A percentile compares a stretch with the other conserved stretches of the same genome.
These are phyloP conservation scores for Trichoplax adhaerens DNA, from an alignment of 37 sponge, comb jelly and placozoan genomes.

Conservation along the genomic window DNA sequence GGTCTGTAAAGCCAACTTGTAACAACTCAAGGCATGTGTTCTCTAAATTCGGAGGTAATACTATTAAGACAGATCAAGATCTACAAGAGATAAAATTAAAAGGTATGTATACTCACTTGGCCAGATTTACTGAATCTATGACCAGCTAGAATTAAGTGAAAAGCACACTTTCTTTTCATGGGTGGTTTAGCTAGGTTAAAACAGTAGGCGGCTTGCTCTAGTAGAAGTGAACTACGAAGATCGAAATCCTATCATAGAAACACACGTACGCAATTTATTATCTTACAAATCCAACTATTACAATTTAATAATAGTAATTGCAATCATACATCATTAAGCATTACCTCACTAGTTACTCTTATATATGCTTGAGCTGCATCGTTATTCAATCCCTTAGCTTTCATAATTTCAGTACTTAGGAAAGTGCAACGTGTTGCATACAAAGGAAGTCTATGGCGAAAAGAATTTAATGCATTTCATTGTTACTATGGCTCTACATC, in stretches of 20 bases:
- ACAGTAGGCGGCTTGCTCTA: constrained; percentile 84
- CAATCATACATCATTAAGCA: not conserved
- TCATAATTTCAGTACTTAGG: constrained; percentile 44
- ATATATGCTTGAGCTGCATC: constrained; percentile 34
- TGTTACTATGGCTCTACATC: not conserved
- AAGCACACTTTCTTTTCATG: constrained; percentile 63
- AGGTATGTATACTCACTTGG: constrained; percentile 25
- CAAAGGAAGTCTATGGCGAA: constrained; percentile 26
- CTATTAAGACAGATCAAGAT: not conserved
- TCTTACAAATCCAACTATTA: too few species aligned
- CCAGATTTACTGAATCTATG: constrained; percentile 54
- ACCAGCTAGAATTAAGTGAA: constrained; percentile 73
- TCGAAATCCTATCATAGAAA: constrained; percentile 24
- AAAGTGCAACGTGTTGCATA: constrained; percentile 45
- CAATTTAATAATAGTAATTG: too few species aligned
- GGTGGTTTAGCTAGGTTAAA: constrained; percentile 39
- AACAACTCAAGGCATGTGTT: constrained; percentile 29
- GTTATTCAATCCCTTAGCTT: constrained; percentile 38
- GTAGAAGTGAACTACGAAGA: constrained; percentile 46
- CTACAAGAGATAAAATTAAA: not conserved
- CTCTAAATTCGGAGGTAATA: constrained; percentile 9
- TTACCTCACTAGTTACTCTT: constrained; percentile 21
- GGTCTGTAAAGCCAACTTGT: constrained; percentile 39
- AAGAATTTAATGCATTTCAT: not conserved
- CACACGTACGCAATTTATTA: not conserved